Conservation (phyloP, 2,888 invertebrate genomes). For the Urechis unicinctus region DNA sequence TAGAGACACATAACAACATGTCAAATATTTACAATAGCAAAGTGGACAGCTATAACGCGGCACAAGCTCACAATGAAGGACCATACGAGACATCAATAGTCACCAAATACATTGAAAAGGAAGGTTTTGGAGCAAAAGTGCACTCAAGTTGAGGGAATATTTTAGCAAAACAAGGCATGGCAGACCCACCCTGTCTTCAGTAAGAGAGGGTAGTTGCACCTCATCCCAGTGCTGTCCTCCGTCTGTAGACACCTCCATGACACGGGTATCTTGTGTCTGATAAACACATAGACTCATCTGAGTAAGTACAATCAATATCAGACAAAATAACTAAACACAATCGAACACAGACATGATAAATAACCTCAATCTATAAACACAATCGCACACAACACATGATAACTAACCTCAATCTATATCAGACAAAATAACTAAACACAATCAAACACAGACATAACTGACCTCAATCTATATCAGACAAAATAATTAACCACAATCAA, state of each 20-base stretch:
- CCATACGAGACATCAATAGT: background rate
- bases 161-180: background rate
- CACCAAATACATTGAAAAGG: background rate
- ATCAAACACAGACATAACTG: background rate
- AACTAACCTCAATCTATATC: too few relatives aligned
- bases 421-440: background rate
- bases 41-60: too few relatives aligned
- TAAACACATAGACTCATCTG: background rate
- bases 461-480: too few relatives aligned
- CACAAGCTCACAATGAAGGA: too few relatives aligned
- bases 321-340: too few relatives aligned
- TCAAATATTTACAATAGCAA: too few relatives aligned
- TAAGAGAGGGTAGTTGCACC: constrained; percentile 41
- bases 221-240: constrained; percentile 38
- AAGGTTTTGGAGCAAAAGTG: background rate
- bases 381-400: background rate
- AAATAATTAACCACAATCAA: too few relatives aligned
- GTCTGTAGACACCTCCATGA: constrained; percentile 41
- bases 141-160: too few relatives aligned
- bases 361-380: too few relatives aligned
- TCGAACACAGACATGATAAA: too few relatives aligned
- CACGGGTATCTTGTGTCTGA: constrained; percentile 16
- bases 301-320: too few relatives aligned
- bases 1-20: constrained; percentile 3
- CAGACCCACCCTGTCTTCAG: constrained; percentile 36